Conservation (phyloP, 2,888 invertebrate species). For the Argyresthia goedartella region DNA sequence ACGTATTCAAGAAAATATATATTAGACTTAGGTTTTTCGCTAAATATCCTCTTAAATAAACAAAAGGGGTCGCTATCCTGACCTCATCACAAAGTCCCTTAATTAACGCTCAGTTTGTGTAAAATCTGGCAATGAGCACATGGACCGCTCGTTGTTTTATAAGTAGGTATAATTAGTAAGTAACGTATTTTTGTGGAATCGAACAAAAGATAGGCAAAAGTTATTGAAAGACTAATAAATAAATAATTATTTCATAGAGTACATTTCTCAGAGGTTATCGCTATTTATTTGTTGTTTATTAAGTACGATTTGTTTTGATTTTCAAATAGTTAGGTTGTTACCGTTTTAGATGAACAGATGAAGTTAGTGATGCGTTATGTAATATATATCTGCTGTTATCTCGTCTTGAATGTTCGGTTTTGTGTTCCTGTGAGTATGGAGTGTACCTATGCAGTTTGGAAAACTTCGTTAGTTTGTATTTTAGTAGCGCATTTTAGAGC, state of each 20-base stretch:
- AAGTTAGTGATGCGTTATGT: slow-evolving; percentile 18
- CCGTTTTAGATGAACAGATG: slow-evolving; percentile 29
- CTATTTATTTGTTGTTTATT: slow-evolving; percentile 46
- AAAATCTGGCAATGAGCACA: too few species aligned
- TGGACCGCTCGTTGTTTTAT: too few species aligned
- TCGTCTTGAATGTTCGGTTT: not conserved
- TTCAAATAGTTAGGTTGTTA: slow-evolving; percentile 13
- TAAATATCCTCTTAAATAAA: too few species aligned
- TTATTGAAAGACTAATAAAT: too few species aligned
- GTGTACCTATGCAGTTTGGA: not conserved
- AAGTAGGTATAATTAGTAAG: not conserved
- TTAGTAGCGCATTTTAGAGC: not conserved
- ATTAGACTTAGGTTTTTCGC: too few species aligned
- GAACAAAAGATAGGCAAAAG: too few species aligned
- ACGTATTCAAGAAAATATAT: too few species aligned
- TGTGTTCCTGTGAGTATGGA: not conserved
- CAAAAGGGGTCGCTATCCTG: too few species aligned
- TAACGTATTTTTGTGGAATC: too few species aligned
- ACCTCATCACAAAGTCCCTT: too few species aligned
- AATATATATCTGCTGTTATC: not conserved
- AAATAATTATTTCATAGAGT: too few species aligned
- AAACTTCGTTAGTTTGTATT: not conserved
- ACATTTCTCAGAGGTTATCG: slow-evolving; percentile 31
- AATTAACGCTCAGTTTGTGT: too few species aligned
- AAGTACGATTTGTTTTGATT: slow-evolving; percentile 25